Conservation (phyloP, 2,113 vertebrate species). For the Bubalus kerabau region DNA sequence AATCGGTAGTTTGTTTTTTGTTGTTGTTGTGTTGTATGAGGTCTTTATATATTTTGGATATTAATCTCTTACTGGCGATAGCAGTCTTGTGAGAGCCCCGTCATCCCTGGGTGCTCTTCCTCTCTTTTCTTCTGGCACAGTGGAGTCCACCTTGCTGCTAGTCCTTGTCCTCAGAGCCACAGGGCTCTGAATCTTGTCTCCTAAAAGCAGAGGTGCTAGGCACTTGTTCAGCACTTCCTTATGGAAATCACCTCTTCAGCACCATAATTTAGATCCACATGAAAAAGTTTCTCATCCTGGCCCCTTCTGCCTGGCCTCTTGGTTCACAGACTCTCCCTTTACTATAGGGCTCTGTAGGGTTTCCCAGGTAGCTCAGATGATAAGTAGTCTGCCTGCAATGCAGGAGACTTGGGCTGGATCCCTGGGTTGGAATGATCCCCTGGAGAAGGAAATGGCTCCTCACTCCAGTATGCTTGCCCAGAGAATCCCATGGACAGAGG, state of each 20-base stretch:
- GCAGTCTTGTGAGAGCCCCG: not conserved
- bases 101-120: not conserved
- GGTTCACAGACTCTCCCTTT: not conserved
- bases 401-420: not conserved
- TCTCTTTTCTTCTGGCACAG: not conserved
- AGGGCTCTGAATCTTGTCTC: not conserved
- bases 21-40: not conserved
- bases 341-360: not conserved
- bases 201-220: not conserved
- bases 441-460: not conserved
- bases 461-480: not conserved
- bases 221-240: not conserved
- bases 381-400: not conserved
- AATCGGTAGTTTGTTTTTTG: not conserved
- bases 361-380: not conserved
- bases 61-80: not conserved
- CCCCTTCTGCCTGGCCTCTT: not conserved
- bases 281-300: not conserved
- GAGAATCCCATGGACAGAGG: not conserved
- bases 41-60: not conserved
- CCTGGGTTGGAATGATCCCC: not conserved
- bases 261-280: not conserved
- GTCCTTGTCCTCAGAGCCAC: not conserved
- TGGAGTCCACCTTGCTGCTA: not conserved
- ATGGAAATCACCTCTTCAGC: not conserved